Evolutionary conservation across 2,888 invertebrate species (phyloP), one percentile per base, ranked within the genome.

Genomic region (Trichogramma dendrolimi): DNA sequence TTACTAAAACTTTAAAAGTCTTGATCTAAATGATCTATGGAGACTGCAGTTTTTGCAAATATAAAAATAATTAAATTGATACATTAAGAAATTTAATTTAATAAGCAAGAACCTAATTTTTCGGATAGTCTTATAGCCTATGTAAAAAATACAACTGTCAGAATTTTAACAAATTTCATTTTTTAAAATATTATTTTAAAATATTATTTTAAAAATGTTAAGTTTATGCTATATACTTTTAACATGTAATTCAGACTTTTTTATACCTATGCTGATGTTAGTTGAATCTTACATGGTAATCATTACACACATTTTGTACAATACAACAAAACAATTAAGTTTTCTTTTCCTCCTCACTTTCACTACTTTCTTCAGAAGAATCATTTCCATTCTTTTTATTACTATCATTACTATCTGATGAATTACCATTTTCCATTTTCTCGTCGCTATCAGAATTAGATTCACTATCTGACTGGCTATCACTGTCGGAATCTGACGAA

Each of bases 401-500:
- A 41, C 69, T 70, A 4, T 65, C 65, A 4, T 71, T 72, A 60
- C 73, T 74, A 27, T 69, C 71, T 0, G 75, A 74, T 1, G 72
- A 71, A 50, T 74, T 72, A 7, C 67, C 70, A 60, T 71, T 72
- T 59, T 71, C 69, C 38, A 65, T 67, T 47, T 70, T 68, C 0
- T 67, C 68, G 27, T 71, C 70, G 64, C 72, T 73, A n/a, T 75
- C 76, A 40, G 73, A 72, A 6, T 72, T 73, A 1, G 76, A 71
- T 5, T 71, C 69, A 66, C 71, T 75, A 39, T 76, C 76, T 0
- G 75, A 74, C 11, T 75, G 75, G 58, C 73, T 76, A 11, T 77
- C 77, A n/a, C 73, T 74, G n/a, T 76, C 77, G 7, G 78, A 78
- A 53, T 77, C 75, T 1, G 76, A 71, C 3, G 74, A 74, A 69